phyloP scores from a whole-genome alignment of 2,888 invertebrate species.

The Erynnis tages region DNA sequence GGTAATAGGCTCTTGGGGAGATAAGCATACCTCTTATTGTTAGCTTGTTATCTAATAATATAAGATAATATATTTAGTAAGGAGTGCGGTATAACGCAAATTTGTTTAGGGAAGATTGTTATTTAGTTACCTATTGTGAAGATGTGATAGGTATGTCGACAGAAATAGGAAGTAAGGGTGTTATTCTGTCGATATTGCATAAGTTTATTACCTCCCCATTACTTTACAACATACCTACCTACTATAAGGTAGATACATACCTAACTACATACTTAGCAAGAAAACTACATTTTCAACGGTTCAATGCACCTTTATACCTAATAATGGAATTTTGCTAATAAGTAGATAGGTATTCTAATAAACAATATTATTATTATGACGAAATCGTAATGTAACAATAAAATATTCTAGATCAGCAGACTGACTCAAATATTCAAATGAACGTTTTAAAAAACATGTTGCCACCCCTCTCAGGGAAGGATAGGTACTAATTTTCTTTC shows the following conservation, averaged over 20 bases:
- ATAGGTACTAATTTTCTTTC: slow-evolving; percentile 77
- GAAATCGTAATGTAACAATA: not conserved
- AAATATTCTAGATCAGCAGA: slow-evolving; percentile 62
- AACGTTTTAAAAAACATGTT: slow-evolving; percentile 70
- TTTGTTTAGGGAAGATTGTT: slow-evolving; percentile 39
- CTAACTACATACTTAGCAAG: no score
- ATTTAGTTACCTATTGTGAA: not conserved
- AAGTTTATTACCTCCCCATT: no score
- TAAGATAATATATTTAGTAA: slow-evolving; percentile 62
- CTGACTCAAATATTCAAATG: slow-evolving; percentile 66
- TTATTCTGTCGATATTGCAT: no score
- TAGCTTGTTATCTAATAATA: slow-evolving; percentile 75
- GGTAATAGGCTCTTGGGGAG: slow-evolving; percentile 75
- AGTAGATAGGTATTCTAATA: no score
- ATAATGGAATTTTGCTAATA: no score
- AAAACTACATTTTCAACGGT: no score
- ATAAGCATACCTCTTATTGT: slow-evolving; percentile 75
- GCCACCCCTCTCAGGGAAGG: slow-evolving; percentile 74
- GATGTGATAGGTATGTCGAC: no score
- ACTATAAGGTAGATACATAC: no score
- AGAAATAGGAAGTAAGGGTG: no score
- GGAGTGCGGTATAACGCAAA: slow-evolving; percentile 49
- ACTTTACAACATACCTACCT: no score
- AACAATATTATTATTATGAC: no score
- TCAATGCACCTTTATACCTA: no score